Percentiles rank a stretch among this genome's conserved stretches.
These are phyloP conservation scores for Podiceps cristatus DNA, from an alignment of 2,113 vertebrate genomes.

Conservation along the genomic window DNA sequence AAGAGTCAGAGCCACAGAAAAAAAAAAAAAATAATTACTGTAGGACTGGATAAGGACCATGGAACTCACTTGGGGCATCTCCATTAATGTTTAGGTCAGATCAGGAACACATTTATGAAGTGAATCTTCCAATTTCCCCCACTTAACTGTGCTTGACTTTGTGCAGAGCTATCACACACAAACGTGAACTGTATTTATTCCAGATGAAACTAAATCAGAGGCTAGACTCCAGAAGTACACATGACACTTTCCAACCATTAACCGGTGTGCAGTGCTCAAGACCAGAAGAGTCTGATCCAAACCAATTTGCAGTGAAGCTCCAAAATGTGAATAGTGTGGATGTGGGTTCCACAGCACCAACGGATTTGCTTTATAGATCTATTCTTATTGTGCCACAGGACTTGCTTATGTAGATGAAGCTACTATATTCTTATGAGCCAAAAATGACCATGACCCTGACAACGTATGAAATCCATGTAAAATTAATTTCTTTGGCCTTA, in stretches of 20 bases:
- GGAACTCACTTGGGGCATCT: not conserved
- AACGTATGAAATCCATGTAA: not conserved
- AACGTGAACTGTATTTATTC: not conserved
- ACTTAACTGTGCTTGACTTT: not conserved
- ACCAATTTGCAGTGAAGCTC: not conserved
- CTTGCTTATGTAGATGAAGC: not conserved
- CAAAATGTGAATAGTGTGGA: not conserved
- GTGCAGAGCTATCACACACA: not conserved
- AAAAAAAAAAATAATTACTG: not conserved
- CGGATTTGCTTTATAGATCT: not conserved
- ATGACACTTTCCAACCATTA: not conserved
- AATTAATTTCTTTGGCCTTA: not conserved
- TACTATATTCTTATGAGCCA: not conserved
- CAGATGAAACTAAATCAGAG: not conserved
- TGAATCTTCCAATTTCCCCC: fast-evolving
- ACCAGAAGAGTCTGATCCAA: not conserved
- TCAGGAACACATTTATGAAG: not conserved
- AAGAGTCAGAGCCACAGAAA: not conserved
- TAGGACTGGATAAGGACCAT: not conserved
- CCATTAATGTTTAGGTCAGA: not conserved
- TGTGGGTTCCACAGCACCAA: not conserved
- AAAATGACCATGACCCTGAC: not conserved
- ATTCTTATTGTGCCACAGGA: not conserved
- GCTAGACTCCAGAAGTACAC: not conserved
- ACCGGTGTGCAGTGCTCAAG: not conserved